Evolutionary conservation across 2,888 invertebrate genomes (phyloP), one percentile per base, ranked within the genome.

Genomic region (Nebria salina): DNA sequence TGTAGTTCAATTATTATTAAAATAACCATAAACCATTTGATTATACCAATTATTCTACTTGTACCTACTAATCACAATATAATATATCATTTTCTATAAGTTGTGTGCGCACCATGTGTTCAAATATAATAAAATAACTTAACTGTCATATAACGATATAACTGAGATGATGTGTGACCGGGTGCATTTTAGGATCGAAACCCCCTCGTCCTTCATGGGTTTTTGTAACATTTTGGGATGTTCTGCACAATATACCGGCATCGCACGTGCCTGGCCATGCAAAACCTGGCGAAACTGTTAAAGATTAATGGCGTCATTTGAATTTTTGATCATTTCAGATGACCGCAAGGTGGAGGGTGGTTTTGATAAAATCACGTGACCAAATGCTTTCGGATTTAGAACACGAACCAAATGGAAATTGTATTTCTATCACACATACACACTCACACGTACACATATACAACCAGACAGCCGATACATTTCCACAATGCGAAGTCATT

Each of bases 301-400:
- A 88, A 88, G 88, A 88, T 88, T 88, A 87, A 88, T 88, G 86
- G 86, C 86, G 85, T 87, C 86, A 87, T 87, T 88, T 89, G 87
- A 88, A 88, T 88, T 87, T 87, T 89, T 88, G 86, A 88, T 86
- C 72, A 76, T 72, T 76, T 76, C 79, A 73, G 82, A 83, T 83
- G 79, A 75, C 79, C 79, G 70, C 79, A 79, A 79, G 77, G 74
- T 74, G 66, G 66, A 79, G 79, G 79, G 79, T 79, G 79, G 77
- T 70, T 75, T 79, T 75, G 79, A 79, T 75, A 74, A 79, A 79
- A 79, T 79, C 79, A 74, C 54, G 72, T 64, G 25, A 65, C 13
- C 72, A 20, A 70, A 41, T 42, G 65, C 65, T 64, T 77, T 72
- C 25, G 72, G 70, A 77, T 72, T 54, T 78, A 73, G 66, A 78